Conservation (phyloP, 2,113 vertebrate species). For the Arizona elegans region DNA sequence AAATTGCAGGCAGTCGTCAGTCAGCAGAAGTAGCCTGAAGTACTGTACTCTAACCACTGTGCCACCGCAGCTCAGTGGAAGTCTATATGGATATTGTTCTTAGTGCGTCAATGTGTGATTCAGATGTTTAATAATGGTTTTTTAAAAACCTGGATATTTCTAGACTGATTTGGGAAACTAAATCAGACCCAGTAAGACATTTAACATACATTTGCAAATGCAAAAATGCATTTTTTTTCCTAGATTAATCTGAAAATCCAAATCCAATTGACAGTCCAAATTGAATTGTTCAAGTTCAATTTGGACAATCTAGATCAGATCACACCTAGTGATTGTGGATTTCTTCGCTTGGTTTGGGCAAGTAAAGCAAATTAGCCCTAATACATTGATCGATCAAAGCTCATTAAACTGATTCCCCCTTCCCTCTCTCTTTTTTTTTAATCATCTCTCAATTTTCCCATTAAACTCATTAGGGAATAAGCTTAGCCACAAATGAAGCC, state of each 20-base stretch:
- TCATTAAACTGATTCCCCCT: not conserved
- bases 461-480: not conserved
- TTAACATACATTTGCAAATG: not conserved
- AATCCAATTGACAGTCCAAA: not conserved
- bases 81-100: not conserved
- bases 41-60: no score
- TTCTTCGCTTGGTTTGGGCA: not conserved
- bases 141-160: not conserved
- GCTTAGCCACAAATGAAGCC: not conserved
- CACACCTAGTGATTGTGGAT: not conserved
- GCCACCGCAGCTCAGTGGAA: no score
- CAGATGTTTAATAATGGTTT: not conserved
- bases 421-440: not conserved
- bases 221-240: not conserved
- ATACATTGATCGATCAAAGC: not conserved
- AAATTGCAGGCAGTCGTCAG: no score
- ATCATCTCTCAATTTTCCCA: not conserved
- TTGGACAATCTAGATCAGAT: not conserved
- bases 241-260: not conserved
- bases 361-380: not conserved
- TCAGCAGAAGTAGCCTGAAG: no score
- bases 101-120: not conserved
- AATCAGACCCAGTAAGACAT: not conserved
- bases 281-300: not conserved
- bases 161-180: not conserved